Percentiles rank a stretch among this genome's conserved stretches.
Conservation (phyloP, 2,797 vertebrate species). For the Helarctos malayanus region DNA sequence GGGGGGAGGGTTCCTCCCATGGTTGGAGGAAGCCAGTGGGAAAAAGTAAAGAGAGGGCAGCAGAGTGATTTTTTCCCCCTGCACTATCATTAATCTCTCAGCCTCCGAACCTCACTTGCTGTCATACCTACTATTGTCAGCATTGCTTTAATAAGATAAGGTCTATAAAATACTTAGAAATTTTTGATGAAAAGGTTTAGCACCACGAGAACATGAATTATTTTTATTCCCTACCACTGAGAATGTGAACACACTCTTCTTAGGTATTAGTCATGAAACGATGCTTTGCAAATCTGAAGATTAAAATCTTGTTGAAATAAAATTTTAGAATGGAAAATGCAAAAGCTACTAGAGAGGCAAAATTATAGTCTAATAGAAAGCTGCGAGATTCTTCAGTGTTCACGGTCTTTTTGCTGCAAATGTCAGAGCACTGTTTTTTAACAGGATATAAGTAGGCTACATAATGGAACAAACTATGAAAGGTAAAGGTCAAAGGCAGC, state of each 20-base stretch:
- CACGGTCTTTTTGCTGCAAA: slow-evolving; percentile 26
- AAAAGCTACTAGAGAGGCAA: slow-evolving; percentile 57
- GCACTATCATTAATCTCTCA: not conserved
- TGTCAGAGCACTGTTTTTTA: slow-evolving; percentile 45
- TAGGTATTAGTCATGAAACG: slow-evolving; percentile 26
- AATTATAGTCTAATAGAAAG: slow-evolving; percentile 51
- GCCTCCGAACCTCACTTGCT: not conserved
- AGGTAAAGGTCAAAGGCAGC: slow-evolving; percentile 41
- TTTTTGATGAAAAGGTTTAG: slow-evolving; percentile 61
- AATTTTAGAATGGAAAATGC: slow-evolving; percentile 36
- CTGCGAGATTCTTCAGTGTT: slow-evolving; percentile 37
- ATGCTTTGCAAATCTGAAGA: slow-evolving; percentile 64
- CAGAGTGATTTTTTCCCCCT: not conserved
- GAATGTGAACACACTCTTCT: not conserved
- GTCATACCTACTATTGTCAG: not conserved
- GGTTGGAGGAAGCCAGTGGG: not conserved
- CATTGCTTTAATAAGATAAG: slow-evolving; percentile 46
- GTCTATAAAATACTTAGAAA: slow-evolving; percentile 38
- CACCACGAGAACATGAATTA: slow-evolving; percentile 29
- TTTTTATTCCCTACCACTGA: slow-evolving; percentile 42
- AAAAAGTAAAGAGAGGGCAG: not conserved
- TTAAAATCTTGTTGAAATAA: slow-evolving; percentile 44
- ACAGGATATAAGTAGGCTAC: not conserved
- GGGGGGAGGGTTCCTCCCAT: not conserved
- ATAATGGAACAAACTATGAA: slow-evolving; percentile 49